Evolutionary conservation across 2,888 invertebrate species (phyloP).

Genomic region (Desoria tigrina): DNA sequence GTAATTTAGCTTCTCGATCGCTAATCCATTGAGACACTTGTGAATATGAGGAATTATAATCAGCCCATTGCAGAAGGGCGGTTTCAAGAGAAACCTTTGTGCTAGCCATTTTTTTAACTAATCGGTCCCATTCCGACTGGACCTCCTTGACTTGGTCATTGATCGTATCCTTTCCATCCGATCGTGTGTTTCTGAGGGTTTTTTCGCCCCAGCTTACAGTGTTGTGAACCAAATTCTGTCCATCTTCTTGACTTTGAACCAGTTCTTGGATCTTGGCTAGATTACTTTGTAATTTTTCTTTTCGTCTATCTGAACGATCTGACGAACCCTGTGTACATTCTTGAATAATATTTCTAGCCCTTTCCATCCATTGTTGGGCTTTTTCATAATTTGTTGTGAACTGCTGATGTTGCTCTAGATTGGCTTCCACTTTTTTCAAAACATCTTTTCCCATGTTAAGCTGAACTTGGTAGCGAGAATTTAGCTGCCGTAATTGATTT

Average conservation of each 20-base stretch:
- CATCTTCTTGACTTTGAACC: slow-evolving; percentile 78
- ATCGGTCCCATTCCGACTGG: slow-evolving; percentile 87
- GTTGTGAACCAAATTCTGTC: slow-evolving; percentile 80
- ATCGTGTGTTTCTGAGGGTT: slow-evolving; percentile 80
- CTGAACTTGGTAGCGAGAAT: slow-evolving; percentile 85
- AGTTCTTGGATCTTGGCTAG: slow-evolving; percentile 69
- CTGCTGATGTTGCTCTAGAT: slow-evolving; percentile 78
- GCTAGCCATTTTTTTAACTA: slow-evolving; percentile 86
- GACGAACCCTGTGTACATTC: slow-evolving; percentile 75
- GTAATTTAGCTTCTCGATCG: slow-evolving; percentile 86
- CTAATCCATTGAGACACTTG: slow-evolving; percentile 93
- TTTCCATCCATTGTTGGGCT: slow-evolving; percentile 81
- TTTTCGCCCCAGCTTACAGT: slow-evolving; percentile 89
- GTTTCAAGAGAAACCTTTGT: slow-evolving; percentile 89
- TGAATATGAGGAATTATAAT: slow-evolving; percentile 89
- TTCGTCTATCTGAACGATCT: slow-evolving; percentile 56
- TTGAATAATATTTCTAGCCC: slow-evolving; percentile 78
- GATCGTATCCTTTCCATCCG: slow-evolving; percentile 84
- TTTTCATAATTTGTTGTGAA: slow-evolving; percentile 75
- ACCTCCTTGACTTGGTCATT: slow-evolving; percentile 84
- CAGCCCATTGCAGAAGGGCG: slow-evolving; percentile 89
- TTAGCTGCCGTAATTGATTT: slow-evolving; percentile 80
- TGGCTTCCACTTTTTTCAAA: slow-evolving; percentile 84
- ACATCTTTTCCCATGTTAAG: slow-evolving; percentile 87
- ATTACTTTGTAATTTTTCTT: slow-evolving; percentile 78